These are phyloP conservation scores for Glomeris maerens DNA, from an alignment of 1,140 invertebrate species.

Conservation along the genomic window DNA sequence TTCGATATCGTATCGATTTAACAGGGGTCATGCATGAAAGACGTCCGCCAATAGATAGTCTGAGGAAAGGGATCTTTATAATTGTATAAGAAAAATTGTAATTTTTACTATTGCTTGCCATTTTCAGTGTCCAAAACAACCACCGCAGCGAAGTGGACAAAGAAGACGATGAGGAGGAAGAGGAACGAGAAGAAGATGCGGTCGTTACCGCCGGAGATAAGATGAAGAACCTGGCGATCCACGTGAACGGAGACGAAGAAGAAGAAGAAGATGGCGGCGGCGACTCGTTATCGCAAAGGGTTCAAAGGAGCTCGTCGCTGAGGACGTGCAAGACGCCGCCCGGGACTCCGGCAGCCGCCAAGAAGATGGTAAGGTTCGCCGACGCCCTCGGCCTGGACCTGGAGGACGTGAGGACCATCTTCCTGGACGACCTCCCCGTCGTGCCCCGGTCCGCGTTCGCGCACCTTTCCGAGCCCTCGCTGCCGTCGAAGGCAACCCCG, in stretches of 20 bases:
- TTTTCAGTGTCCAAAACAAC: no score
- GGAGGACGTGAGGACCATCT: constrained; percentile 66
- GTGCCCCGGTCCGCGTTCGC: constrained; percentile 64
- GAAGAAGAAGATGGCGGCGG: constrained; percentile 3
- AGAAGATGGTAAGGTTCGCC: constrained; percentile 90
- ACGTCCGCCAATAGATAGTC: no score
- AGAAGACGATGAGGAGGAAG: not conserved
- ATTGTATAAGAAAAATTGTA: no score
- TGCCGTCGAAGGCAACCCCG: constrained; percentile 8
- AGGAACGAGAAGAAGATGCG: constrained; percentile 2
- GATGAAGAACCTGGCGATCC: no score
- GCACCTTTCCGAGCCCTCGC: not conserved
- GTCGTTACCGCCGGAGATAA: not conserved
- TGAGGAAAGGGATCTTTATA: no score
- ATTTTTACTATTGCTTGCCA: no score
- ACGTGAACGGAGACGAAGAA: not conserved
- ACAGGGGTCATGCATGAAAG: no score
- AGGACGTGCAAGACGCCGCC: constrained; percentile 84
- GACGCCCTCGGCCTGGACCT: constrained; percentile 85
- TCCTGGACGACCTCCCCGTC: constrained; percentile 73
- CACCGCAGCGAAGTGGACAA: no score
- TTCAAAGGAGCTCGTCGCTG: constrained; percentile 65
- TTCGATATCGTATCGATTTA: no score
- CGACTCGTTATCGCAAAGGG: no score
- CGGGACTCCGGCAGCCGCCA: constrained; percentile 59